Evolutionary conservation across 1,140 invertebrate genomes (phyloP), one percentile per base, ranked within the genome.

Genomic region (Planococcus citri): DNA sequence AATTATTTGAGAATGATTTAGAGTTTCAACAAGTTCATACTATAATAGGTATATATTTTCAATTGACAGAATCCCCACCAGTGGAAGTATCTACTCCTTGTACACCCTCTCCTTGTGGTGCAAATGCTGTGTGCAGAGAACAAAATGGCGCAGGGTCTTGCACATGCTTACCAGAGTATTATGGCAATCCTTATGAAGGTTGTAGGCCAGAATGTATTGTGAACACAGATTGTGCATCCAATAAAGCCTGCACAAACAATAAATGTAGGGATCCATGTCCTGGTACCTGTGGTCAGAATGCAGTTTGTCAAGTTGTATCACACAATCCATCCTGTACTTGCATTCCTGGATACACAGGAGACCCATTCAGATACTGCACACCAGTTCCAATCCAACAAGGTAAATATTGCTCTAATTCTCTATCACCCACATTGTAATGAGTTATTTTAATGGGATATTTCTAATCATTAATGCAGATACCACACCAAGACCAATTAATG

Each of bases 191-290:
- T 9, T 82, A 82, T 69, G 73, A 76, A 14, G 80, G 80, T 51
- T 88, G 86, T 76, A 79, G 84, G 76, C 86, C 87, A 9, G 86
- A 88, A 78, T 89, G 87, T 78, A 80, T 85, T 3, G 74, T 84
- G 3, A 87, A 86, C 74, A 79, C 82, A 4, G 86, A 88, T 73
- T 89, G 87, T 76, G 74, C 81, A 8, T 79, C 78, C 22, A 82
- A 85, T 70, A 81, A 81, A 77, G 85, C 86, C 33, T 88, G 86
- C 75, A 77, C 84, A 17, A 81, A 79, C 70, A 86, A 84, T 73
- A 86, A 86, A 78, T 89, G 88, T 76, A 78, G 80, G 73, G 83
- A 89, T 77, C 87, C 87, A 10, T 90, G 87, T 74, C 81, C 82
- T 68, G 86, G 84, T 75, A 84, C 82, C 27, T 89, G 87, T 76